Evolutionary conservation across 2,113 vertebrate species (phyloP), one percentile per base, ranked within the genome.

Genomic region (Fukomys damarensis): DNA sequence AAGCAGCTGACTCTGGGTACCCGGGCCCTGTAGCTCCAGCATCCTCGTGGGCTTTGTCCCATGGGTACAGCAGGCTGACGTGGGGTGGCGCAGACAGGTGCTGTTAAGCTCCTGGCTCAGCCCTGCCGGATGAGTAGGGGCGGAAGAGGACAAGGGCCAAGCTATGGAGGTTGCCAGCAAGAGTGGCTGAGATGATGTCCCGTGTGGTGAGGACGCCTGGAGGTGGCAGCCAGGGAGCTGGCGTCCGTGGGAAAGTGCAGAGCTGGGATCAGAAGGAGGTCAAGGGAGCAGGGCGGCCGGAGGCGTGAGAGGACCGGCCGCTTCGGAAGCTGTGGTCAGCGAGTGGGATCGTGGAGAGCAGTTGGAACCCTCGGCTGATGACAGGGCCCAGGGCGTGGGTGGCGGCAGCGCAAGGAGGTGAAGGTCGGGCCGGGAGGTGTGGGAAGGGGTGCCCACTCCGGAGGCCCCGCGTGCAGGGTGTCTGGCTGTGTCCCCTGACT

Each of bases 301-400:
- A 49, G 97, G 97, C 77, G 65, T 13, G 88, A 66, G 93, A 54
- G 93, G 85, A 14, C 38, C 0, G 85, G 95, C 88, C 20, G 70
- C 38, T 0, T 76, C 95, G 95, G 97, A 97, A 97, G 97, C 97
- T 96, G 97, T 68, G 97, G 97, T 93, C 95, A 89, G 92, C 66
- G 54, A 72, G 95, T 68, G 89, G 96, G 89, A 63, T 26, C 52
- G 54, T 0, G 52, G 49, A 58, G 91, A 1, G 61, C 81, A 46
- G 58, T 19, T 49, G 93, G 95, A 77, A 58, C 74, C 2, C 0
- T 56, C 74, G 3, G 89, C 0, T 49, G 89, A 72, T 93, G 96
- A 94, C 95, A 35, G 65, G 91, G 86, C 81, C 63, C 24, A 0
- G 61, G 84, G 59, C 22, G 96, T 81, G 93, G 96, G 93, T 46